Conservation (phyloP, 2,113 vertebrate species). For the Heterotis niloticus region DNA sequence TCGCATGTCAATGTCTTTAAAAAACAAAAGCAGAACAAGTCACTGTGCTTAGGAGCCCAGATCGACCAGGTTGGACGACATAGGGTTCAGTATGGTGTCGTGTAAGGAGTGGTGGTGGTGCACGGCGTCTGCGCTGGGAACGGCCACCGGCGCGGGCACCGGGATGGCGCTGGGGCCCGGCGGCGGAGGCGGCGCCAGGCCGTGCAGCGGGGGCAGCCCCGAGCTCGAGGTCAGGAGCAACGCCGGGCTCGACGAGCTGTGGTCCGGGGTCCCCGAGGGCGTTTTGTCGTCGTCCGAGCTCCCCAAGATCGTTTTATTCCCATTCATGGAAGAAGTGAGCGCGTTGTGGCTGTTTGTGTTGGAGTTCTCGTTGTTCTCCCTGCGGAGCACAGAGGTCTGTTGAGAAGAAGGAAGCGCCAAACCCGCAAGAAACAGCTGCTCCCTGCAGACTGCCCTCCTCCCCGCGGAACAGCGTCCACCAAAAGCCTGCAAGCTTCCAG, state of each 20-base stretch:
- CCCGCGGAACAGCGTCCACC: too few relatives aligned
- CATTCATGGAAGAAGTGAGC: slow-evolving; percentile 90
- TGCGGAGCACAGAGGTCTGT: slow-evolving; percentile 56
- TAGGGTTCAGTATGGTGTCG: slow-evolving; percentile 97
- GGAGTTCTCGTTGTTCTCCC: slow-evolving; percentile 98
- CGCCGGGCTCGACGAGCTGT: slow-evolving; percentile 86
- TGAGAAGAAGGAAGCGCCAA: slow-evolving; percentile 10
- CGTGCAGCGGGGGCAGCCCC: slow-evolving; percentile 82
- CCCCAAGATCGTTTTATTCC: slow-evolving; percentile 92
- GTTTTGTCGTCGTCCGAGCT: slow-evolving; percentile 99
- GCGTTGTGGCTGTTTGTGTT: slow-evolving; percentile 91
- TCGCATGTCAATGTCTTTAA: slow-evolving; percentile 28
- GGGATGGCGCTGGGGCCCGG: slow-evolving; percentile 95
- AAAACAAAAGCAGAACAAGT: slow-evolving; percentile 25
- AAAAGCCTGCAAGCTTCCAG: too few relatives aligned
- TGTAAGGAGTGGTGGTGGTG: slow-evolving; percentile 95
- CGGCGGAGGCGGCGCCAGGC: slow-evolving; percentile 77
- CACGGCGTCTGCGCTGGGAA: slow-evolving; percentile 81
- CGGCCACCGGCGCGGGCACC: slow-evolving; percentile 30
- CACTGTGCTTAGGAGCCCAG: slow-evolving; percentile 83
- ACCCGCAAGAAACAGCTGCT: too few relatives aligned
- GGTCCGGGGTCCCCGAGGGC: slow-evolving; percentile 90
- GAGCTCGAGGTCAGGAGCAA: slow-evolving; percentile 82
- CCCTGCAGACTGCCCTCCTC: too few relatives aligned
- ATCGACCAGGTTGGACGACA: slow-evolving; percentile 97